Evolutionary conservation across 2,113 vertebrate genomes (phyloP), one percentile per base, ranked within the genome.

Genomic region (Microcebus murinus): DNA sequence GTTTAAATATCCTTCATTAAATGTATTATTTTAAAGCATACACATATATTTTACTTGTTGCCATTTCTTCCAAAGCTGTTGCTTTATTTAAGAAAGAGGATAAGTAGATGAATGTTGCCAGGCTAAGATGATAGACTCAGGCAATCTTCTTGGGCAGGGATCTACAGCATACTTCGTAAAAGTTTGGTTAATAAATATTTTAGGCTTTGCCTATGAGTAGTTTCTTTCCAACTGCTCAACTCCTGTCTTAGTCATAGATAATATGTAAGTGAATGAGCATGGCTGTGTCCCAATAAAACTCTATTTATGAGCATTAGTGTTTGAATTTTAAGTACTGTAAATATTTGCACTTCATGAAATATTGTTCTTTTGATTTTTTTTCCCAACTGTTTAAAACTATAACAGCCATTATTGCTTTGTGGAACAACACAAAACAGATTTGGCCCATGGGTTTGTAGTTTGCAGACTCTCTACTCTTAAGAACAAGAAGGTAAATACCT

Each of bases 1-100:
- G 1, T 67, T 96, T 96, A 87, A 93, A 88, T 39, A 82, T 12
- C 36, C 50, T 90, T 70, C 34, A 63, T 73, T 83, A 86, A 79
- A 87, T n/a, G 21, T 8, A 29, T 2, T 68, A 50, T 71, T 87
- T 71, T 74, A 87, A 84, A 71, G 27, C 15, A 84, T 18, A 23
- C 25, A 45, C 17, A 39, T 85, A 34, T n/a, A 70, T 36, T 42
- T 1, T 57, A 61, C 20, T 21, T 52, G 12, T 74, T 76, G 39
- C 18, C 21, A 1, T 68, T 96, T 57, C 52, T 59, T 61, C 8
- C 6, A 94, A 73, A 73, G 23, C 55, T 57, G 23, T 61, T 61
- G 0, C 91, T 45, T 76, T 92, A 85, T 61, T 92, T 82, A 82
- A 45, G 90, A 95, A 90, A 70, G 34, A 70, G 8, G 10, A 21